Conservation (phyloP, 2,113 vertebrate species). For the Amphiprion ocellaris region DNA sequence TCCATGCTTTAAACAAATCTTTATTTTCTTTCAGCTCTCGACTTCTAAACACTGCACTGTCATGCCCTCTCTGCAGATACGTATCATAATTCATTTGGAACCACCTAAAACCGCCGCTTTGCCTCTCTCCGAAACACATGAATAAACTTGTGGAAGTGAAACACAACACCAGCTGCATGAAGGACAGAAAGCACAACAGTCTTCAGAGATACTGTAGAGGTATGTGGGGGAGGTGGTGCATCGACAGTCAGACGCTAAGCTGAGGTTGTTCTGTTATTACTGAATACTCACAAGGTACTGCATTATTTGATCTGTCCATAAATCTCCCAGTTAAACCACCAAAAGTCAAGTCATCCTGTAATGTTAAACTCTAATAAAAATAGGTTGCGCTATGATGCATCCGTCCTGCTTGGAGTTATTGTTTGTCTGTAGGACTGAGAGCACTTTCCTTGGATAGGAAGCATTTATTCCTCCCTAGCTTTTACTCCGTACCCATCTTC, state of each 20-base stretch:
- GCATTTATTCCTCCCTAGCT: conserved; percentile 6
- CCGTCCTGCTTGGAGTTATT: conserved; percentile 16
- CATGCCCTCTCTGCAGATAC: neutral
- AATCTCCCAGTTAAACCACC: conserved; percentile 33
- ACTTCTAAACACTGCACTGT: neutral
- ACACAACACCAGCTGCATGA: conserved; percentile 67
- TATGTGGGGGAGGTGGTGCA: conserved; percentile 63
- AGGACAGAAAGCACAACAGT: conserved; percentile 77
- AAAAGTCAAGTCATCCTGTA: conserved; percentile 17
- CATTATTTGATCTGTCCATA: conserved; percentile 53
- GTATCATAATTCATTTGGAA: conserved; percentile 4
- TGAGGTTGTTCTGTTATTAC: conserved; percentile 78
- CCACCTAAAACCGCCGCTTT: conserved; percentile 51
- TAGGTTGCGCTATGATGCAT: conserved; percentile 32
- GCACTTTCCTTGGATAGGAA: conserved; percentile 60
- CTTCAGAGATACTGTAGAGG: conserved; percentile 68
- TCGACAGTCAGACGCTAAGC: conserved; percentile 70
- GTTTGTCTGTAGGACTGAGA: conserved; percentile 52
- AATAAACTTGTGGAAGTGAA: conserved; percentile 65
- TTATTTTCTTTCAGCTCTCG: too few relatives aligned
- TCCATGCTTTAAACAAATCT: too few relatives aligned
- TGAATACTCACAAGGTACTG: conserved; percentile 72
- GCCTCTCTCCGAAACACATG: conserved; percentile 41
- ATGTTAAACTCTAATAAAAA: conserved; percentile 37
- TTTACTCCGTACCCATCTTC: conserved; percentile 34